Evolutionary conservation across 2,113 vertebrate species (phyloP), one percentile per base, ranked within the genome.

Genomic region (Lampris megalopsis): DNA sequence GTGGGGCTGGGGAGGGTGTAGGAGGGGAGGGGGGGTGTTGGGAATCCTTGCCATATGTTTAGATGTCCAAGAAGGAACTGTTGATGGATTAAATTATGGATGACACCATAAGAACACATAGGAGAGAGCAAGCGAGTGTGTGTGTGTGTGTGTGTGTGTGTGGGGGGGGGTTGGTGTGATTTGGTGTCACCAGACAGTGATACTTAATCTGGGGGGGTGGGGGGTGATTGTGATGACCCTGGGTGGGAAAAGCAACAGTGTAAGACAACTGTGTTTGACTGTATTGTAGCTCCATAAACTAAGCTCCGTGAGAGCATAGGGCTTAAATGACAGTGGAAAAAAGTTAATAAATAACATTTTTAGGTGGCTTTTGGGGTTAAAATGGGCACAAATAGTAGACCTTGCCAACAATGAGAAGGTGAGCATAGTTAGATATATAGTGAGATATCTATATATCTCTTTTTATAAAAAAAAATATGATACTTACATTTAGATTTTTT

Each of bases 41-140:
- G 63, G 67, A 68, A 72, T 68, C 79, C 53, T 54, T 53, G 57
- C 88, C 93, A 92, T 92, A 91, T 92, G 92, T 83, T 88, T 80
- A 75, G 68, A 73, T 60, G 88, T 89, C 65, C 42, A 77, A 85
- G 80, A 71, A 86, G 87, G 89, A 87, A 87, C 89, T 91, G 88
- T 91, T 91, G 85, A 63, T 69, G 86, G 80, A 84, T 91, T 93
- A 90, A 87, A 90, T 93, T 91, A 93, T 87, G 73, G 75, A 86
- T 87, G 88, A 84, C 35, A 24, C 38, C 79, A 74, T 60, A 82
- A 82, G 88, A 78, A 77, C 74, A 58, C 40, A 49, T 9, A 1
- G 24, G 41, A 77, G 56, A 9, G 73, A 58, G 37, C 42, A 38
- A 35, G 43, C 3, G 10, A 35, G 9, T 7, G 60, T 11, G 59